These are phyloP conservation scores for Pomacea canaliculata DNA, from an alignment of 2,888 invertebrate genomes.

Conservation along the genomic window DNA sequence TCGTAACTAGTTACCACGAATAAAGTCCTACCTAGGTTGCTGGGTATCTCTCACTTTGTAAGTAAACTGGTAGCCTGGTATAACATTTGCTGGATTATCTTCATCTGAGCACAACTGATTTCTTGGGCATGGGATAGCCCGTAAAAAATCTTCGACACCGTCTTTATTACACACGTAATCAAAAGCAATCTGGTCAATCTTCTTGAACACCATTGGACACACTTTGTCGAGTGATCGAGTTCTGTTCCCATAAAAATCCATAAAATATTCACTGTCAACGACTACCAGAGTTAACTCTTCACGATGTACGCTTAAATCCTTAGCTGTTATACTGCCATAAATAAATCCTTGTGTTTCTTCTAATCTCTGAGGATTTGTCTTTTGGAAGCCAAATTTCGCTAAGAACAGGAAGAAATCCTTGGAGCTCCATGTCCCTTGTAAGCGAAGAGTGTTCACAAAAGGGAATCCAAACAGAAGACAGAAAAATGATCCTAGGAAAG, in stretches of 20 bases:
- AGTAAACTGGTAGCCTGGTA: slow-evolving; percentile 91
- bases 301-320: slow-evolving; percentile 42
- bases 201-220: slow-evolving; percentile 88
- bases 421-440: slow-evolving; percentile 66
- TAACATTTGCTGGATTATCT: slow-evolving; percentile 82
- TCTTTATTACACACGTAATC: slow-evolving; percentile 85
- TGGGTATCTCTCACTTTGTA: slow-evolving; percentile 90
- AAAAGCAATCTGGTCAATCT: slow-evolving; percentile 85
- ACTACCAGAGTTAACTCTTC: slow-evolving; percentile 86
- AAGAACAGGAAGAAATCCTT: slow-evolving; percentile 83
- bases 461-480: neutral
- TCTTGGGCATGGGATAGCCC: slow-evolving; percentile 86
- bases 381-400: slow-evolving; percentile 96
- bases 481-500: neutral
- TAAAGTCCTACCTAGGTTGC: slow-evolving; percentile 82
- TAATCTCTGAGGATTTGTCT: slow-evolving; percentile 88
- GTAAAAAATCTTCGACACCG: slow-evolving; percentile 83
- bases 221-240: slow-evolving; percentile 73
- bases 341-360: slow-evolving; percentile 93
- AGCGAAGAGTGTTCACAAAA: slow-evolving; percentile 47
- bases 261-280: slow-evolving; percentile 87
- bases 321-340: slow-evolving; percentile 92
- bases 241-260: slow-evolving; percentile 89
- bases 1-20: too few relatives aligned
- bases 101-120: slow-evolving; percentile 87